Evolutionary conservation across 2,113 vertebrate genomes (phyloP).

Genomic region (zebrafish (Danio rerio)): GRCz12tu NC_133176.1:6190001-6190500

Average conservation of each 20-base stretch:
- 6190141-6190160: not conserved
- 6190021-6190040: not conserved
- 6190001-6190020: not conserved
- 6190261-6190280: constrained; percentile 64
- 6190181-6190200: constrained; percentile 43
- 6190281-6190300: constrained; percentile 47
- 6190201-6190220: constrained; percentile 42
- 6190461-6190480: not conserved
- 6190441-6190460: not conserved
- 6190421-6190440: not conserved
- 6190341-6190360: constrained; percentile 6
- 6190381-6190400: not conserved
- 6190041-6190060: not conserved
- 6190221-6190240: constrained; percentile 48
- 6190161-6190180: not conserved
- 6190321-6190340: not conserved
- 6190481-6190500: not conserved
- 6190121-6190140: not conserved
- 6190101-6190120: not conserved
- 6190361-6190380: constrained; percentile 8
- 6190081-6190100: not conserved
- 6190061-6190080: constrained; percentile 7
- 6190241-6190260: constrained; percentile 60
- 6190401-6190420: constrained; percentile 2
- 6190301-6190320: constrained; percentile 62